Percentiles rank a stretch among this genome's conserved stretches.
phyloP scores from a whole-genome alignment of 1,140 invertebrate species.

The Tribolium madens region DNA sequence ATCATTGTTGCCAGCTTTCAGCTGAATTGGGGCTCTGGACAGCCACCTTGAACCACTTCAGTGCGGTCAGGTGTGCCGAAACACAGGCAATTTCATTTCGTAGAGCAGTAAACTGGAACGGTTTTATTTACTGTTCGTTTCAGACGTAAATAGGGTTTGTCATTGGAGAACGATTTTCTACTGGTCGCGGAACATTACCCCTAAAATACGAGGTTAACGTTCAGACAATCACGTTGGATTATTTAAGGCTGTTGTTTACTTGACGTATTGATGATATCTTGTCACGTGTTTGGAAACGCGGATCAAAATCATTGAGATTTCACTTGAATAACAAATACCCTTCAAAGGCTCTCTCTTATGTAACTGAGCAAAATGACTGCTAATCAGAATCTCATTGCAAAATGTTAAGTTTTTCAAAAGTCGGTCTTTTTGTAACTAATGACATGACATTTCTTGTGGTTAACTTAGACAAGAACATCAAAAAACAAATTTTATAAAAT shows the following conservation, averaged over 20 bases:
- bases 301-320: background rate
- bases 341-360: background rate
- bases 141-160: background rate
- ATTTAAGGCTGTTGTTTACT: background rate
- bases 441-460: too few species aligned
- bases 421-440: too few species aligned
- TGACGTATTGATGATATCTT: background rate
- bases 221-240: background rate
- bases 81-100: background rate
- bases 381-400: background rate
- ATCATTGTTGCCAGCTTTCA: constrained; percentile 22
- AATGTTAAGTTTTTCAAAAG: too few species aligned
- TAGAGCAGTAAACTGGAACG: background rate
- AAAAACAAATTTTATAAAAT: too few species aligned
- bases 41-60: background rate
- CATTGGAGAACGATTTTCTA: background rate
- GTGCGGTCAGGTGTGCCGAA: background rate
- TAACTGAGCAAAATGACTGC: background rate
- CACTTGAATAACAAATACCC: background rate
- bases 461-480: too few species aligned
- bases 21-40: background rate
- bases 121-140: background rate
- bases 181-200: background rate
- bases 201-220: background rate
- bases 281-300: background rate